Percentiles rank a stretch among this genome's conserved stretches.
phyloP scores from a whole-genome alignment of 2,888 invertebrate genomes.

The Netelia inedita region DNA sequence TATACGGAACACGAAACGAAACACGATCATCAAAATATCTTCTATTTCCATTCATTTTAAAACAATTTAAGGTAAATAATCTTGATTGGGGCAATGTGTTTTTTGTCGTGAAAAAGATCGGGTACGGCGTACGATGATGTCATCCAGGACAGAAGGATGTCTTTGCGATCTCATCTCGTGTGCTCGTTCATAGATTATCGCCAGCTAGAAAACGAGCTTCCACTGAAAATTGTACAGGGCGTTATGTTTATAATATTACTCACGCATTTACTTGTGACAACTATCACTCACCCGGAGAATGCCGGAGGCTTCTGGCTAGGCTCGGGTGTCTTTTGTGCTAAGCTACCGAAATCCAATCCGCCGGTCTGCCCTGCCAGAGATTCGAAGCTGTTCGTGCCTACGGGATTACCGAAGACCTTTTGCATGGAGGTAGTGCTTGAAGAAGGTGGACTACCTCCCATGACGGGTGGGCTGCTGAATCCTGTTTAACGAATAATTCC shows the following conservation, averaged over 20 bases:
- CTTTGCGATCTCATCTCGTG: not conserved
- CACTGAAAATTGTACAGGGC: constrained; percentile 75
- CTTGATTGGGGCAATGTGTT: constrained; percentile 18
- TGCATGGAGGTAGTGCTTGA: constrained; percentile 75
- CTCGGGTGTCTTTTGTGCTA: constrained; percentile 79
- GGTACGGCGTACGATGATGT: too few species aligned
- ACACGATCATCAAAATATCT: constrained; percentile 37
- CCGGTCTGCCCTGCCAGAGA: constrained; percentile 80
- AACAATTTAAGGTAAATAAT: constrained; percentile 32
- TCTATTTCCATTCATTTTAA: constrained; percentile 41
- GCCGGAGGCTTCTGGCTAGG: constrained; percentile 77
- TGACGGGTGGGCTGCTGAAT: constrained; percentile 78
- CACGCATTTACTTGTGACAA: not conserved
- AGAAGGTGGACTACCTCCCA: constrained; percentile 76
- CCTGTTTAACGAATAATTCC: constrained; percentile 70
- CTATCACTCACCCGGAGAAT: constrained; percentile 79
- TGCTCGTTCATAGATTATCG: constrained; percentile 72
- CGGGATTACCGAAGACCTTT: constrained; percentile 80
- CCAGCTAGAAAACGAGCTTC: constrained; percentile 83
- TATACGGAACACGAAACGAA: not conserved
- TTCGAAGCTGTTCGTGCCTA: constrained; percentile 80
- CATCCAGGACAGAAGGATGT: not conserved
- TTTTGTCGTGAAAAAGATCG: not conserved
- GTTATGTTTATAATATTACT: constrained; percentile 22
- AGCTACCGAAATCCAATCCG: constrained; percentile 78